phyloP scores from a whole-genome alignment of 2,113 vertebrate genomes.

The Columba livia region DNA sequence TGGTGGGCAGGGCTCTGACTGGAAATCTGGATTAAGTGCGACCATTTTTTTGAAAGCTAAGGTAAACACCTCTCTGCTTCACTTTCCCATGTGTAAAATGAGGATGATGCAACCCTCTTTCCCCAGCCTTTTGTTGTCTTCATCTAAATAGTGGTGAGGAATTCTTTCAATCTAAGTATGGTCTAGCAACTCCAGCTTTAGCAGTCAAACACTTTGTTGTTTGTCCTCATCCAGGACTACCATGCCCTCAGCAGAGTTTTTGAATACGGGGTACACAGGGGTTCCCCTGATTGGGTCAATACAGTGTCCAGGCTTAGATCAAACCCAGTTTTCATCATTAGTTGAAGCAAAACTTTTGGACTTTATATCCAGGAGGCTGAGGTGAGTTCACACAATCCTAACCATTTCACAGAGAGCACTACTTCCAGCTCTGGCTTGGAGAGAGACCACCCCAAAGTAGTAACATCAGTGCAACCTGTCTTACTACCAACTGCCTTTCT shows the following conservation, averaged over 20 bases:
- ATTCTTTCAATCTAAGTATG: neutral
- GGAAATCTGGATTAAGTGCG: neutral
- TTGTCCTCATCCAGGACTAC: neutral
- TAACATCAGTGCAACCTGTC: neutral
- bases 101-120: neutral
- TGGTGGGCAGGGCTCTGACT: neutral
- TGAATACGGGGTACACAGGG: neutral
- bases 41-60: neutral
- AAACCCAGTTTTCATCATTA: neutral
- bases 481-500: neutral
- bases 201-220: neutral
- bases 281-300: neutral
- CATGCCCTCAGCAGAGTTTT: neutral
- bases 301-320: neutral
- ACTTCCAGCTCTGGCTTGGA: neutral
- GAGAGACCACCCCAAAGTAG: neutral
- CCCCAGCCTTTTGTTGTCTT: neutral
- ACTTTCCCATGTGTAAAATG: neutral
- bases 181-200: neutral
- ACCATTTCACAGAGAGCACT: neutral
- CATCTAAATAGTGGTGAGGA: neutral
- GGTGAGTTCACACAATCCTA: neutral
- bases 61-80: neutral
- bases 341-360: neutral
- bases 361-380: neutral